Base-by-base conservation (phyloP, 2,113 vertebrate species). In the Motacilla alba region DNA sequence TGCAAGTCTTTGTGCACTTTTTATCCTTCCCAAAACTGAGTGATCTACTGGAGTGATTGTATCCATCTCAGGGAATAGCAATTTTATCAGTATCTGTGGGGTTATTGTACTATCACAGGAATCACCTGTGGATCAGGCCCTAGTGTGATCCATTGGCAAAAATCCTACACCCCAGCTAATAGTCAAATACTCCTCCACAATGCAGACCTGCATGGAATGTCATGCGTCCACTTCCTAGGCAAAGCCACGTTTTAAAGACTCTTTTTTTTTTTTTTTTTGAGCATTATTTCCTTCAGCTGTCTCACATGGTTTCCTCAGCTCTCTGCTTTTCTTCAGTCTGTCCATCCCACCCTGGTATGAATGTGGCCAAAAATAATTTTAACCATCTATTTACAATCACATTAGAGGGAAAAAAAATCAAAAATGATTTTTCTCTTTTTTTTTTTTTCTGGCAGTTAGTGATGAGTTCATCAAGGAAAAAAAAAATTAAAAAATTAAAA, bases 31-130 rank as follows among this genome's bases (percentile, higher is more conserved):
- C 27, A 46, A 68, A 66, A 64, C 43, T 30, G 60, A 35, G n/a
- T 3, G 11, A 58, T 39, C 44, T 67, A 22, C 30, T 13, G 58
- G 31, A 49, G 22, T 7, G 20, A 39, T 16, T 4, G 3, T 26
- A 64, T 5, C 16, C 47, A n/a, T 13, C 33, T 43, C 60, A 59
- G 27, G 15, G 10, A n/a, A 69, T 8, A 2, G 1, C 9, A 28
- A 30, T 55, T 72, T 60, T 27, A 28, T 8, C 27, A 5, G 16
- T 41, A 18, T 8, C n/a, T n/a, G 21, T 1, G 4, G 0, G 2
- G 13, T 63, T 55, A 63, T 1, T 35, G 49, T 9, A 39, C 24
- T 24, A 22, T 10, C 0, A 0, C 43, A 53, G 70, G 15, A 81
- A 14, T 21, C 22, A n/a, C 19, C n/a, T 16, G 30, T 21, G 20